Base-by-base conservation (phyloP, 2,113 vertebrate genomes). In the Opisthocomus hoazin region DNA sequence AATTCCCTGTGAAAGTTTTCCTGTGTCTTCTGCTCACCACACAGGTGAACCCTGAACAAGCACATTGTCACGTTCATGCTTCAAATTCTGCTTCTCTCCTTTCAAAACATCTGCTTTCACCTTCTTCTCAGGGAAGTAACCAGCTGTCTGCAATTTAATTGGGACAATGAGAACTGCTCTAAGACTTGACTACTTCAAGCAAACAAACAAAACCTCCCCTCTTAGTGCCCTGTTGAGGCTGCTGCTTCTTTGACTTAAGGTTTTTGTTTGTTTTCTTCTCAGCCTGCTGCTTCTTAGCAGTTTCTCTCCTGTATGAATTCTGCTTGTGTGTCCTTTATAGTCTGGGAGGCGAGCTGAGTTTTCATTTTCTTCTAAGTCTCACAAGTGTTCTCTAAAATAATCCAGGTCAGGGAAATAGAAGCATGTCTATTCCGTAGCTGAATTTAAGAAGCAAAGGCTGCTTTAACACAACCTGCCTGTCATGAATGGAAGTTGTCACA, bases 111-210 rank as follows among this genome's bases (percentile, higher is more conserved):
- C 32, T 69, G 13, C 43, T 37, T 73, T 26, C 26, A 64, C 68
- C 82, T 51, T 34, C 13, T 80, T 83, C 66, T 69, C 63, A 63
- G 66, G 3, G 6, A 89, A 73, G 57, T 64, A 92, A 84, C 48
- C 32, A 76, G 66, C 74, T 91, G 54, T n/a, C 94, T 94, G 81
- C 37, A 74, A 70, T 91, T 94, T 94, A 94, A 94, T 63, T 94
- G 81, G 75, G 61, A 84, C 50, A 71, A 27, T 15, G 53, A 89
- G 54, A 94, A 80, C 84, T 92, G 65, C 70, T 89, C 53, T 46
- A 76, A 90, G 81, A 89, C 63, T 87, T 54, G 53, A 84, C 69
- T 75, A 54, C 50, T 69, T 79, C 83, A 95, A 77, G 73, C 16
- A 74, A 77, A 53, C 17, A 66, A 69, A 45, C 21, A 87, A 96